These are phyloP conservation scores for Congeria kusceri DNA, from an alignment of 2,888 invertebrate genomes.

Conservation along the genomic window DNA sequence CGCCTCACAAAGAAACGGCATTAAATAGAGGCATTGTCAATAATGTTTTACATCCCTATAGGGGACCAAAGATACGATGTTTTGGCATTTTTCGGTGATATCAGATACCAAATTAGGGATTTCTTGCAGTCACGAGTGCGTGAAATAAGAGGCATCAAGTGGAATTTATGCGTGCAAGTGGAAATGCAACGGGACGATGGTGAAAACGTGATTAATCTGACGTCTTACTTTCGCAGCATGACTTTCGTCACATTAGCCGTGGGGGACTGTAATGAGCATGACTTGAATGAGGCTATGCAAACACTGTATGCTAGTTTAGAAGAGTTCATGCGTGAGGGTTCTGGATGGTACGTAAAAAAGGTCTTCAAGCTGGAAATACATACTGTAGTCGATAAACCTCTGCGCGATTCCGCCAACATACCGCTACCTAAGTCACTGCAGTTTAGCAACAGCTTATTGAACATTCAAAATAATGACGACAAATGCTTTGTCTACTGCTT, in stretches of 20 bases:
- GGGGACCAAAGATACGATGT: constrained; percentile 38
- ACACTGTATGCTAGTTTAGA: too few relatives aligned
- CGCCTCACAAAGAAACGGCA: constrained; percentile 18
- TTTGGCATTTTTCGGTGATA: constrained; percentile 42
- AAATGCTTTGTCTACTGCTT: too few relatives aligned
- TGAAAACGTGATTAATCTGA: constrained; percentile 8
- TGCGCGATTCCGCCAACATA: constrained; percentile 35
- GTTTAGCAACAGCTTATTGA: constrained; percentile 9
- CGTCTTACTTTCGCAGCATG: constrained; percentile 38
- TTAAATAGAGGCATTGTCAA: constrained; percentile 23
- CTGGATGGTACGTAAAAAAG: constrained; percentile 49
- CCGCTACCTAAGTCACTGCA: constrained; percentile 21
- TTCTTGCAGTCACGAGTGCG: too few relatives aligned
- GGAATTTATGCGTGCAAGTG: constrained; percentile 51
- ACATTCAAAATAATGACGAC: constrained; percentile 9
- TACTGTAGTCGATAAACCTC: constrained; percentile 38
- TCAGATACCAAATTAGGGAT: constrained; percentile 10
- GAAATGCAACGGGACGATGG: constrained; percentile 41
- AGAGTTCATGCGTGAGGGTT: too few relatives aligned
- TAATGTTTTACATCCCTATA: constrained; percentile 31
- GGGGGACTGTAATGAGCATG: constrained; percentile 14
- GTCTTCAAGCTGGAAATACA: constrained; percentile 46
- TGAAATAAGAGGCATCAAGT: constrained; percentile 38
- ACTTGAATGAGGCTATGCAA: too few relatives aligned
- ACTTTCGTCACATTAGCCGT: constrained; percentile 21